Evolutionary conservation across 2,797 vertebrate species (phyloP), one percentile per base, ranked within the genome.

Genomic region (Brachyrhaphis roseni): DNA sequence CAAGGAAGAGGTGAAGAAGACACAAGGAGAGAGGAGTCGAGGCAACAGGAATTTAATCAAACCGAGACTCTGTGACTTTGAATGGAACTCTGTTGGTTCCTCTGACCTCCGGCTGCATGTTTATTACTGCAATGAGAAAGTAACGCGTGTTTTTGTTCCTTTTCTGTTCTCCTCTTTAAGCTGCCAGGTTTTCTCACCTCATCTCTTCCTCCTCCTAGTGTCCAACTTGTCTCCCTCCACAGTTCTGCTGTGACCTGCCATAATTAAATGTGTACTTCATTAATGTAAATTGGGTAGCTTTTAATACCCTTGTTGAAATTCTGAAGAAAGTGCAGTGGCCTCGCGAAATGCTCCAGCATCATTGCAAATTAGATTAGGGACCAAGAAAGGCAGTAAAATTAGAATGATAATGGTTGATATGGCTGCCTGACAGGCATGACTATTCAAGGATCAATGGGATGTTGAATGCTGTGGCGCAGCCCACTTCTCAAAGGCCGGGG

Each of bases 241-340:
- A 93, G 95, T 96, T 96, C 95, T 94, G 94, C 96, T 82, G 85
- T 84, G 55, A 92, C 82, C 82, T 72, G 90, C 96, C 97, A 95
- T 98, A 98, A 99, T 99, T 99, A 98, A 99, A 99, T 97, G 97
- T 98, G 97, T 97, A 98, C 98, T 98, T 98, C 97, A 98, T 99
- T 99, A 98, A 99, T 99, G 98, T 97, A 99, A 98, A 99, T 98
- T 98, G 97, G 96, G 95, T 95, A 85, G 86, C 96, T 94, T 97
- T 97, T 99, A 98, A 99, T 98, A 97, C 97, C 97, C 97, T 98
- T 98, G 98, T 99, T 98, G 98, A 99, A 97, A 99, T 98, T 99
- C 98, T 98, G 98, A 97, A 97, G 97, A 98, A 99, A 99, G 97
- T 98, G 97, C 98, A 97, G 94, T 90, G 96, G 97, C 96, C 97